phyloP scores from a whole-genome alignment of 2,888 invertebrate genomes.

The Nemurella pictetii region DNA sequence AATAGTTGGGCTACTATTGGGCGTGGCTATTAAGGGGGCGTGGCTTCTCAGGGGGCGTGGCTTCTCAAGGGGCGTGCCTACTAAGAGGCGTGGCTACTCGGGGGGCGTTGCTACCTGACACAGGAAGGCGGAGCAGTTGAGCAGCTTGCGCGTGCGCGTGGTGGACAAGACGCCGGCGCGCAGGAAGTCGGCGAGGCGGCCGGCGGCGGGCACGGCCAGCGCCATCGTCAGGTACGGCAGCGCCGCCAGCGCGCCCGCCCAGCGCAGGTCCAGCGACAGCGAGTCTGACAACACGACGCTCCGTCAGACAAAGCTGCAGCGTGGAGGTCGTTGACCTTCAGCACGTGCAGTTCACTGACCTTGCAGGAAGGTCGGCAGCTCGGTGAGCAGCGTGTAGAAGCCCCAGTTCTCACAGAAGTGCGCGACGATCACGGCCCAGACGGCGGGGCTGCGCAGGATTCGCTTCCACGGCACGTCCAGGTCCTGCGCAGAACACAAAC shows the following conservation, averaged over 20 bases:
- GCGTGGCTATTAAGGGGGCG: too few relatives aligned
- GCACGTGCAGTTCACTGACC: constrained; percentile 44
- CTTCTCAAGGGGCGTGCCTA: too few relatives aligned
- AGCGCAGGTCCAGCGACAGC: constrained; percentile 46
- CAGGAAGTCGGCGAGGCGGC: constrained; percentile 57
- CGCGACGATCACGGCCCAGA: constrained; percentile 52
- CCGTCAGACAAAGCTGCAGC: neutral
- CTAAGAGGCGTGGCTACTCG: too few relatives aligned
- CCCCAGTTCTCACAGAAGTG: constrained; percentile 54
- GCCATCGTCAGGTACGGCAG: constrained; percentile 60
- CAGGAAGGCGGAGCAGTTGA: constrained; percentile 56
- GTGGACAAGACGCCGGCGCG: constrained; percentile 48
- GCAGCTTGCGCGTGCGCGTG: constrained; percentile 55
- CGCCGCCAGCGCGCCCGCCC: constrained; percentile 57
- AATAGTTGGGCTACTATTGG: too few relatives aligned
- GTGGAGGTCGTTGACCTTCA: neutral
- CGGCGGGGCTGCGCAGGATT: constrained; percentile 50
- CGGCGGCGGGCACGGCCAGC: constrained; percentile 55
- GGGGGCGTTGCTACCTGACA: neutral
- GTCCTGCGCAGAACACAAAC: constrained; percentile 39
- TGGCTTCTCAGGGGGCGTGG: too few relatives aligned
- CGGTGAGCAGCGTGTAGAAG: constrained; percentile 53
- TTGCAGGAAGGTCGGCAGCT: constrained; percentile 52
- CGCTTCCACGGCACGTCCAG: constrained; percentile 49
- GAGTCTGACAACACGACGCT: constrained; percentile 42